Percentiles rank a stretch among this genome's conserved stretches.
Conservation (phyloP, 2,113 vertebrate species). For the Tragelaphus strepsiceros region DNA sequence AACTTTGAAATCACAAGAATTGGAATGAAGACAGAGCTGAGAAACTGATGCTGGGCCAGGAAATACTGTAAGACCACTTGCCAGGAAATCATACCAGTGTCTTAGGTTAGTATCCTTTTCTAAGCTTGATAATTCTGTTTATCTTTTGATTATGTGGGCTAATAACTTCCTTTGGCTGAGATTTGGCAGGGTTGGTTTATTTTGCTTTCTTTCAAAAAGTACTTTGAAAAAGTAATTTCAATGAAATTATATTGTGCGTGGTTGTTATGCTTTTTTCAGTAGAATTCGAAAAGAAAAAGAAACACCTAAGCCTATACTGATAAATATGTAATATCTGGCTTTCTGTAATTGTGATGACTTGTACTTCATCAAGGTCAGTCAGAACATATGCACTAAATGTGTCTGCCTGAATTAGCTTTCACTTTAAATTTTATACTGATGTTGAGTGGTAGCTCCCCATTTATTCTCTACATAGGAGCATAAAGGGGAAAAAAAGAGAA, state of each 20-base stretch:
- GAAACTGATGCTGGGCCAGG: not conserved
- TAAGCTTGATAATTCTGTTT: not conserved
- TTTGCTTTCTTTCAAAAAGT: not conserved
- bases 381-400: not conserved
- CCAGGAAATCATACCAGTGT: not conserved
- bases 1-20: not conserved
- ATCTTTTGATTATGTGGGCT: not conserved
- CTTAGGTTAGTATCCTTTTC: not conserved
- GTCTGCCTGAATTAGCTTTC: conserved; percentile 12
- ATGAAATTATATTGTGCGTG: not conserved
- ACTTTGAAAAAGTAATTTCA: not conserved
- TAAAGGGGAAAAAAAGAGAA: not conserved
- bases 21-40: not conserved
- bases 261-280: conserved; percentile 53
- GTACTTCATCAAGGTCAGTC: not conserved
- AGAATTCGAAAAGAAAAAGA: not conserved
- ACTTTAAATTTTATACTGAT: not conserved
- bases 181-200: not conserved
- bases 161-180: not conserved
- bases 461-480: not conserved
- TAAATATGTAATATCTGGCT: not conserved
- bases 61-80: not conserved
- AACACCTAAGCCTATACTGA: conserved; percentile 35
- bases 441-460: not conserved
- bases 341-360: conserved; percentile 19